Evolutionary conservation across 1,140 invertebrate genomes (phyloP).

Genomic region (Ooceraea biroi): DNA sequence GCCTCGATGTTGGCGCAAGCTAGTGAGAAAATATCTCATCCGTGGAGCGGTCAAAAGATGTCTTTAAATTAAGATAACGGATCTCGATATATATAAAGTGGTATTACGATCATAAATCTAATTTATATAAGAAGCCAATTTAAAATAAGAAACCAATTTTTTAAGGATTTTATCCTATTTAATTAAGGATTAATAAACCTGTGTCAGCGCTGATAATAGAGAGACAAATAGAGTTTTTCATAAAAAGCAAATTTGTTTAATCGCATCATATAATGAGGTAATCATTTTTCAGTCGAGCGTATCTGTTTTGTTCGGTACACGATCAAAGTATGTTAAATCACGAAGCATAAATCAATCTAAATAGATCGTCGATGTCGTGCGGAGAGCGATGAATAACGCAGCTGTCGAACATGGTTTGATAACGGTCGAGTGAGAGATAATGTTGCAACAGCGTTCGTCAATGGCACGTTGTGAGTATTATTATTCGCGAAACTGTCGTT

Average conservation of each 20-base stretch:
- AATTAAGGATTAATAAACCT: no score
- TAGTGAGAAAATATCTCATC: slow-evolving; percentile 2
- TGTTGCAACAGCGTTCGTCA: slow-evolving; percentile 52
- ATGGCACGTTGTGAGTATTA: slow-evolving; percentile 22
- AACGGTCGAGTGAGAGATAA: not conserved
- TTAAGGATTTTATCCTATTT: no score
- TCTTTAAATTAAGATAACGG: not conserved
- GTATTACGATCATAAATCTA: no score
- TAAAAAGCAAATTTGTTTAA: not conserved
- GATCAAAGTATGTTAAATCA: slow-evolving; percentile 42
- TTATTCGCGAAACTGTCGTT: slow-evolving; percentile 61
- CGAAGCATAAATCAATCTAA: slow-evolving; percentile 1
- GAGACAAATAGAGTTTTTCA: not conserved
- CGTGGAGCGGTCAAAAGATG: not conserved
- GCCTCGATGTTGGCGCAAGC: slow-evolving; percentile 15
- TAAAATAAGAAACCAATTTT: not conserved
- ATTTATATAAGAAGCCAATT: slow-evolving; percentile 13
- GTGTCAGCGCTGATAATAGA: no score
- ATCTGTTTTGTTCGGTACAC: not conserved
- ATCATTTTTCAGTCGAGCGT: not conserved
- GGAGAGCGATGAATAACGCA: not conserved
- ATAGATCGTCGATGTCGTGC: not conserved
- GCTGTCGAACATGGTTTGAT: slow-evolving; percentile 21
- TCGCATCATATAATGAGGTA: not conserved
- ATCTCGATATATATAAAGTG: not conserved